Base-by-base conservation (phyloP, 2,113 vertebrate species). In the Hippocampus guttulatus region DNA sequence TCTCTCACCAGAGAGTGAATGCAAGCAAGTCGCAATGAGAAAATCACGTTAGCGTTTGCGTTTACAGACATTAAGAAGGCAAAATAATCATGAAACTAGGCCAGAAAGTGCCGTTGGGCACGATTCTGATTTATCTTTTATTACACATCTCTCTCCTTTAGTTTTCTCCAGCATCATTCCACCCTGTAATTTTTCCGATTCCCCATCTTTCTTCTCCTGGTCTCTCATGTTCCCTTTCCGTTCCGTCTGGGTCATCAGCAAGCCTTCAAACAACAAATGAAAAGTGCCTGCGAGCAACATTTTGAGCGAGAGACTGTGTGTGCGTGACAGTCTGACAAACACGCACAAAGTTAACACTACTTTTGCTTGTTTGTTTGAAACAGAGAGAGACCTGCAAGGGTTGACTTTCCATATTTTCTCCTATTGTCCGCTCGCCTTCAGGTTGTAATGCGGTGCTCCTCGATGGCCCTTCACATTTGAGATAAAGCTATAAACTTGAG, bases 91-190 rank as follows among this genome's bases (percentile, higher is more conserved):
- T 40, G 75, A 75, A 92, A 90, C 77, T 92, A 90, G 92, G 92
- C 85, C 90, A 90, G 84, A 86, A 77, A 86, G 45, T 61, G 84
- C 91, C 90, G 69, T 76, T 78, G 84, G 92, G 88, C 85, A 86
- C 72, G 75, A 90, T 91, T 83, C 80, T 88, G 87, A 92, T 91
- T 84, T 90, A 88, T 89, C 80, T 91, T 92, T 92, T 81, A 92
- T 91, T 90, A 84, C 83, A 85, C 88, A 66, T 81, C 71, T 55
- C 52, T 74, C 75, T 77, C 73, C 75, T 60, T 75, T 76, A 74
- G 73, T 83, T 52, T 84, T 81, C 79, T 82, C 65, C 82, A 70
- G 27, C 55, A 43, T 64, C 58, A 76, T 67, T 63, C 67, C 77
- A 78, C 70, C 71, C 67, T 51, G 71, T 61, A 55, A 64, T 70